Conservation (phyloP, 2,797 vertebrate genomes). For the Eospalax fontanierii region DNA sequence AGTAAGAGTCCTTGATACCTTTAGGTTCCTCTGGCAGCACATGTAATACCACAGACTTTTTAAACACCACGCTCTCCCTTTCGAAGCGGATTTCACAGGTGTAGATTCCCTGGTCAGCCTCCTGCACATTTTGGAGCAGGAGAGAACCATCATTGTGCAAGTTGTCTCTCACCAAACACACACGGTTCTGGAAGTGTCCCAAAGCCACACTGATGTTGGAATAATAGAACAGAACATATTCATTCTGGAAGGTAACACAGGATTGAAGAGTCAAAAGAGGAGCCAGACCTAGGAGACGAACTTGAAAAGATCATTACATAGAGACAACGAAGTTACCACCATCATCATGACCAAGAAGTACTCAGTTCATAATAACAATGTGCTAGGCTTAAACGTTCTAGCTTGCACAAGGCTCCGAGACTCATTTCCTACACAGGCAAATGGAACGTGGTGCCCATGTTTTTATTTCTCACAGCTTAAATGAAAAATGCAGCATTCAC, state of each 20-base stretch:
- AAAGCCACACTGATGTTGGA: slow-evolving; percentile 71
- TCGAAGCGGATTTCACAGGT: slow-evolving; percentile 89
- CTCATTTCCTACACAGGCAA: slow-evolving; percentile 22
- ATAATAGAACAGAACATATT: slow-evolving; percentile 88
- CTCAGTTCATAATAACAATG: background rate
- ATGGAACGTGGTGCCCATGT: background rate
- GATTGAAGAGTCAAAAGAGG: background rate
- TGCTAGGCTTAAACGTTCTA: background rate
- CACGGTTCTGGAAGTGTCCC: slow-evolving; percentile 91
- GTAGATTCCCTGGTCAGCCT: slow-evolving; percentile 94
- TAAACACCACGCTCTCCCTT: slow-evolving; percentile 80
- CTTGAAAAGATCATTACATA: background rate
- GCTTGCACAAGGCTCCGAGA: background rate
- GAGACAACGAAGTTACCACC: background rate
- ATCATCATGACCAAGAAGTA: background rate
- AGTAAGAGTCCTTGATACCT: slow-evolving; percentile 57
- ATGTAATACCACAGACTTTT: slow-evolving; percentile 72
- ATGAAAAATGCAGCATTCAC: background rate
- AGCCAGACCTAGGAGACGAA: background rate
- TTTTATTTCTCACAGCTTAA: background rate
- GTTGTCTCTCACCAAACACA: slow-evolving; percentile 89
- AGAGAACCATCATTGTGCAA: slow-evolving; percentile 91
- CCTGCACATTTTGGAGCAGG: slow-evolving; percentile 89
- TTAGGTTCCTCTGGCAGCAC: slow-evolving; percentile 61
- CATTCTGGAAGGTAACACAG: slow-evolving; percentile 79